A percentile compares a stretch with the other conserved stretches of the same genome.
phyloP scores from a whole-genome alignment of 2,888 invertebrate species.

The Phasia obesa region DNA sequence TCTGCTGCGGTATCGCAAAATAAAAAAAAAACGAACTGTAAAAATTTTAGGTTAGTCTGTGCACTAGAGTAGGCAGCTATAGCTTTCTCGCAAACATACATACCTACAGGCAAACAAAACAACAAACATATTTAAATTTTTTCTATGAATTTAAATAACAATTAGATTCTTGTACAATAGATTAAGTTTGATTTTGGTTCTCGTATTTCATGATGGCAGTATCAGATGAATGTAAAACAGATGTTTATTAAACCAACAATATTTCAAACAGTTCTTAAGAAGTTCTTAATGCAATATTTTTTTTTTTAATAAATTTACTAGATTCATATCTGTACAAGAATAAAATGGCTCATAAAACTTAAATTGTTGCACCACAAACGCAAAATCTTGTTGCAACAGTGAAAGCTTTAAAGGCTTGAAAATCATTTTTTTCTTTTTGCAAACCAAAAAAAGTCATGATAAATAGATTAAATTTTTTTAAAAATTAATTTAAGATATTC shows the following conservation, averaged over 20 bases:
- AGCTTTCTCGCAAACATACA: no score
- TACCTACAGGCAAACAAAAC: no score
- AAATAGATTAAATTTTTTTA: not conserved
- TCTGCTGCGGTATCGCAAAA: no score
- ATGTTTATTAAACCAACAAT: conserved; percentile 42
- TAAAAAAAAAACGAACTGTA: no score
- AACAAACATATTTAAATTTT: no score
- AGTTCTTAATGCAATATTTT: conserved; percentile 40
- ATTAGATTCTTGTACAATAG: conserved; percentile 13
- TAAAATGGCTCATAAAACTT: conserved; percentile 44
- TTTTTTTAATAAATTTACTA: conserved; percentile 51
- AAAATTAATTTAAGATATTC: not conserved
- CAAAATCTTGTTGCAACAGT: conserved; percentile 17
- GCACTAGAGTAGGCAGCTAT: no score
- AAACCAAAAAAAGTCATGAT: no score
- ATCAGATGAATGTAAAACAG: conserved; percentile 57
- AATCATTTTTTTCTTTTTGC: no score
- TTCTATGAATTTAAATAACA: not conserved
- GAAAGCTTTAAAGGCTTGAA: no score
- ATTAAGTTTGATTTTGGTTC: conserved; percentile 45
- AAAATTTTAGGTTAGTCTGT: no score
- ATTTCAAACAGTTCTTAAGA: conserved; percentile 42
- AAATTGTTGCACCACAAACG: conserved; percentile 46
- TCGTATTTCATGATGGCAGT: conserved; percentile 47
- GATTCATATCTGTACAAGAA: conserved; percentile 51